Evolutionary conservation across 2,113 vertebrate species (phyloP).

Genomic region (Peromyscus maniculatus): DNA sequence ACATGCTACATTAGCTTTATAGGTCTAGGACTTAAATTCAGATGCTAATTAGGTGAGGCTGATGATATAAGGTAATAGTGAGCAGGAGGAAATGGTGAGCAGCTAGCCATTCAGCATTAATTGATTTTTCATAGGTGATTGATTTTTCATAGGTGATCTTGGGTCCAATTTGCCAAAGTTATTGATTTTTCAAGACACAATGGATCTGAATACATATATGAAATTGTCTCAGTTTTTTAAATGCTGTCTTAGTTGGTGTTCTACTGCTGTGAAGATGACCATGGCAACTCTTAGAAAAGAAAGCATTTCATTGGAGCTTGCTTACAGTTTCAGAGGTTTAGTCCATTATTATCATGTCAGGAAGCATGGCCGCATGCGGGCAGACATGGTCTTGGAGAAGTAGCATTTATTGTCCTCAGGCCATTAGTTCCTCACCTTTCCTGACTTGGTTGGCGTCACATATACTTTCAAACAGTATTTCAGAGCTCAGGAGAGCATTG

Average conservation of each 20-base stretch:
- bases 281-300: not conserved
- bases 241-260: not conserved
- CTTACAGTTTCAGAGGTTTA: not conserved
- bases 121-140: not conserved
- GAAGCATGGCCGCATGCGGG: not conserved
- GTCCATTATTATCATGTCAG: not conserved
- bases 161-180: not conserved
- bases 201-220: not conserved
- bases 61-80: not conserved
- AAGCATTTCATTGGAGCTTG: not conserved
- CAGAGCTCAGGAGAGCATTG: not conserved
- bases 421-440: not conserved
- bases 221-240: conserved; percentile 35
- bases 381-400: not conserved
- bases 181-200: conserved; percentile 39
- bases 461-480: conserved; percentile 36
- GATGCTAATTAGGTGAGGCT: not conserved
- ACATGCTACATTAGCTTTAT: not conserved
- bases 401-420: not conserved
- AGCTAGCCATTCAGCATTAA: not conserved
- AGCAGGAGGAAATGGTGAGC: not conserved
- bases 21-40: not conserved
- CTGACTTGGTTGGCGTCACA: not conserved
- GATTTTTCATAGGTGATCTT: not conserved
- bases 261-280: not conserved